Base-by-base conservation (phyloP, 2,888 invertebrate genomes). In the Tillus elongatus region DNA sequence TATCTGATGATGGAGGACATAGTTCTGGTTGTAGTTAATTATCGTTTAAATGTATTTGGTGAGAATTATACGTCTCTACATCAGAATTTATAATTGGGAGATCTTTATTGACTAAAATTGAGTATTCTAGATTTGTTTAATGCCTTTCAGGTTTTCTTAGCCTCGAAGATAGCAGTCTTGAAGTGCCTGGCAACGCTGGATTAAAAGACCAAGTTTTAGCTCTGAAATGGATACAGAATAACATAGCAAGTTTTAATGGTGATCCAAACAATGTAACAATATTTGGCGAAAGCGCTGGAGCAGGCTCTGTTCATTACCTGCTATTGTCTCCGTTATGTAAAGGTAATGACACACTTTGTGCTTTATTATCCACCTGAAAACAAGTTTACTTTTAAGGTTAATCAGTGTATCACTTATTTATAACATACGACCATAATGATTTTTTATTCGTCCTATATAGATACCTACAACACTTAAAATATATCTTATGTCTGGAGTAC, bases 1-100 rank as follows among this genome's bases (percentile, higher is more conserved):
- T 62, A 60, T 44, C 50, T 66, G 32, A 53, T 66, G 45, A 53
- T 49, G 3, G 56, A 61, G 49, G 58, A 64, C 47, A 52, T 64
- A 27, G 58, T 66, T 28, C 40, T 64, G 15, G 63, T 66, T 8
- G 40, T 53, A 11, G 56, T 64, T 33, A 66, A 66, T 41, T 65
- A 64, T 39, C 50, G 66, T 31, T 40, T 64, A 30, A 64, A 64
- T 26, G 50, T 61, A 35, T 54, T 65, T 39, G 65, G 64, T 63
- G 53, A 45, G 46, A 40, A n/a, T n/a, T n/a, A n/a, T n/a, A n/a
- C n/a, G n/a, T n/a, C n/a, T n/a, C n/a, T n/a, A n/a, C n/a, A n/a
- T n/a, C n/a, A n/a, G n/a, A n/a, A n/a, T n/a, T n/a, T n/a, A n/a
- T n/a, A n/a, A n/a, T n/a, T n/a, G n/a, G n/a, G n/a, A n/a, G n/a